These are phyloP conservation scores for Epistrophe eligans DNA, from an alignment of 2,888 invertebrate genomes.

Conservation along the genomic window DNA sequence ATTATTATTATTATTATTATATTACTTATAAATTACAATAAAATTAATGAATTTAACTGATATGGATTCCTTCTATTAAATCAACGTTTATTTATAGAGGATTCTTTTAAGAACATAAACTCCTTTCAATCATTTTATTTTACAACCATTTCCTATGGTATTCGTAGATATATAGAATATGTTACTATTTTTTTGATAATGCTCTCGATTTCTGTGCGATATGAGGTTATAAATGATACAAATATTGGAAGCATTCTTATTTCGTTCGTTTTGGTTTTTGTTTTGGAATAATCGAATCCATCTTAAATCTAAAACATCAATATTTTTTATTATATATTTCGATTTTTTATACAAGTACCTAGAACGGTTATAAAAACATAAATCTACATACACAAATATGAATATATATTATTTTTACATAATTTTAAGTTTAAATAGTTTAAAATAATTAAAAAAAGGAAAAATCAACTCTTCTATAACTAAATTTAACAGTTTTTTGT, in stretches of 20 bases:
- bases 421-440: conserved; percentile 6
- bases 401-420: conserved; percentile 60
- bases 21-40: conserved; percentile 17
- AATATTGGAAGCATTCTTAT: conserved; percentile 64
- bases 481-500: conserved; percentile 56
- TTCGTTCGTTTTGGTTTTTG: conserved; percentile 40
- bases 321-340: conserved; percentile 31
- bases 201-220: conserved; percentile 57
- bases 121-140: conserved; percentile 26
- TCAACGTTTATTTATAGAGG: conserved; percentile 40
- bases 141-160: neutral
- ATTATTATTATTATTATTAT: conserved; percentile 2
- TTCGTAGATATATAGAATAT: neutral
- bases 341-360: conserved; percentile 44
- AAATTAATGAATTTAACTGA: conserved; percentile 44
- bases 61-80: conserved; percentile 57
- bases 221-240: conserved; percentile 68
- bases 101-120: conserved; percentile 15
- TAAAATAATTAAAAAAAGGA: conserved; percentile 3
- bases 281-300: conserved; percentile 27
- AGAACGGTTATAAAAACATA: conserved; percentile 38
- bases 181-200: conserved; percentile 46
- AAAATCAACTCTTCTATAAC: conserved; percentile 26
- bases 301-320: conserved; percentile 21
- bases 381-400: conserved; percentile 16